These are phyloP conservation scores for Perodicticus potto DNA, from an alignment of 2,797 vertebrate genomes.

Conservation along the genomic window DNA sequence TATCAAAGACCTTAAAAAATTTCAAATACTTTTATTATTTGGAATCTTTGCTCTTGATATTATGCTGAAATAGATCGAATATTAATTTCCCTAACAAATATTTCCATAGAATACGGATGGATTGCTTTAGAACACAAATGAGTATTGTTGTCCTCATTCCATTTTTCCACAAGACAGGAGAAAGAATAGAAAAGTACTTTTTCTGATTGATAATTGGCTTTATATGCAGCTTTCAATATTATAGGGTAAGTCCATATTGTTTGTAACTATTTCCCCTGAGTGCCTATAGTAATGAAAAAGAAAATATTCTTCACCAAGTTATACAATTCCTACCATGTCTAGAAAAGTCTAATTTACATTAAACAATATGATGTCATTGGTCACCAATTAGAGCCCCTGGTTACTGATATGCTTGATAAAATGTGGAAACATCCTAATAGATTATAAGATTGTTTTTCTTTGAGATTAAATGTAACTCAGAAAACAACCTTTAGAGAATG, in stretches of 20 bases:
- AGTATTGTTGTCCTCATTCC: neutral
- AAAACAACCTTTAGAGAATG: constrained; percentile 1
- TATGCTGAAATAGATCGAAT: neutral
- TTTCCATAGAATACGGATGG: neutral
- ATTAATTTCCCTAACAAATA: neutral
- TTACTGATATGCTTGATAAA: constrained; percentile 48
- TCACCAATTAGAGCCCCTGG: neutral
- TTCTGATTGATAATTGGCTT: neutral
- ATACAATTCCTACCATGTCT: neutral
- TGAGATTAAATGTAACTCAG: constrained; percentile 21
- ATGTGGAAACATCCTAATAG: neutral
- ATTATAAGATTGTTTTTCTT: neutral
- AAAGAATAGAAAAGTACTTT: neutral
- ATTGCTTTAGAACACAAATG: neutral
- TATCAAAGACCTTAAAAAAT: too few relatives aligned
- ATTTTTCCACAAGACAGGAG: neutral
- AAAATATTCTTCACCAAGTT: neutral
- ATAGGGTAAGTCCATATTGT: neutral
- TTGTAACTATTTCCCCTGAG: neutral
- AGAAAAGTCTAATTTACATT: constrained; percentile 28
- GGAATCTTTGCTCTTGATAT: neutral
- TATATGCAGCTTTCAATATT: neutral
- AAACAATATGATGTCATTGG: neutral
- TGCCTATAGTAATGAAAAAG: neutral
- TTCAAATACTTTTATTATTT: neutral